phyloP scores from a whole-genome alignment of 2,888 invertebrate genomes.

The Perithous albicinctus region DNA sequence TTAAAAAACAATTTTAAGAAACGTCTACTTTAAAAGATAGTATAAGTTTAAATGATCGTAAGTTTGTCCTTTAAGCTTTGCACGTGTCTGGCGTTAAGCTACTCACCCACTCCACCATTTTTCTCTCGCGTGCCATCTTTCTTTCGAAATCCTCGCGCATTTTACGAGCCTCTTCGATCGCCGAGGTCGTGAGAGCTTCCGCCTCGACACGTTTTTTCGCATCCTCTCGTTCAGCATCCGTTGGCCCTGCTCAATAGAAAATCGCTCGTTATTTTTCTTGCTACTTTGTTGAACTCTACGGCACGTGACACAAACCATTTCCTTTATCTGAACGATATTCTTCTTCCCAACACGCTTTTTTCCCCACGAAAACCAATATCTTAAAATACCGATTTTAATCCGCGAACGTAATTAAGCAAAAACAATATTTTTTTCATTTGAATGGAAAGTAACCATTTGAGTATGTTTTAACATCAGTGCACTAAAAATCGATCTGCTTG shows the following conservation, averaged over 20 bases:
- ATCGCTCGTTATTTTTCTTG: slow-evolving; percentile 60
- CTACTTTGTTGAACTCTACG: slow-evolving; percentile 18
- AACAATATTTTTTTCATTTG: slow-evolving; percentile 1
- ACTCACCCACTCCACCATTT: slow-evolving; percentile 74
- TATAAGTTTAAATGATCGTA: neutral
- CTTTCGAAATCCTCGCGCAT: slow-evolving; percentile 74
- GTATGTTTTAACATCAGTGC: neutral
- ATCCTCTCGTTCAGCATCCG: slow-evolving; percentile 74
- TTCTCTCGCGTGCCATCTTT: slow-evolving; percentile 79
- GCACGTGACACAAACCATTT: slow-evolving; percentile 49
- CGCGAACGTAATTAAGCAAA: neutral
- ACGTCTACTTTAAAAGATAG: slow-evolving; percentile 5
- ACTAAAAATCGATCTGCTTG: neutral
- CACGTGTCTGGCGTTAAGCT: slow-evolving; percentile 54
- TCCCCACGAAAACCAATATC: neutral
- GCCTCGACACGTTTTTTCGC: slow-evolving; percentile 67
- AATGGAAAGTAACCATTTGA: slow-evolving; percentile 31
- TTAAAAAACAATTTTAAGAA: neutral
- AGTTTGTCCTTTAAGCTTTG: slow-evolving; percentile 7
- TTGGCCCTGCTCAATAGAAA: slow-evolving; percentile 73
- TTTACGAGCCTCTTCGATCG: slow-evolving; percentile 77
- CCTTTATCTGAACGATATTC: neutral
- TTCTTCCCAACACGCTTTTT: neutral
- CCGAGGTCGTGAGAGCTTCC: slow-evolving; percentile 79
- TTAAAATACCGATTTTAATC: slow-evolving; percentile 36